Percentiles rank a stretch among this genome's conserved stretches.
Conservation (phyloP, 2,113 vertebrate genomes). For the Thryonomys swinderianus region DNA sequence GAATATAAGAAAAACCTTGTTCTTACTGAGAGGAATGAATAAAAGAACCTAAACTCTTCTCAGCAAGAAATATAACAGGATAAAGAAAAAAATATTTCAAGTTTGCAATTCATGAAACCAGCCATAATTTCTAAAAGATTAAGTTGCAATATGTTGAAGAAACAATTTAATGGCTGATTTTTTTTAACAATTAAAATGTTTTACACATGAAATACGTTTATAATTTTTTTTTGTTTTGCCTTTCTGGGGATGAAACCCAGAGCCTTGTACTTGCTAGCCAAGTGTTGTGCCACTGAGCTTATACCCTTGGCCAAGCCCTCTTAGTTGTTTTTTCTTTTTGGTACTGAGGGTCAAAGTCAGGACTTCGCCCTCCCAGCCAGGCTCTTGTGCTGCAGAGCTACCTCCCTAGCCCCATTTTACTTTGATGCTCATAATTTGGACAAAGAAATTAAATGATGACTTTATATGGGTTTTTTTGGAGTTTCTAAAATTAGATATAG, state of each 20-base stretch:
- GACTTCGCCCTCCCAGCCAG: too few species aligned
- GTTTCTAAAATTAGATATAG: background rate
- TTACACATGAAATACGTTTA: constrained; percentile 29
- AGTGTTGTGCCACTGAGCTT: background rate
- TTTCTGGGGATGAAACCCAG: background rate
- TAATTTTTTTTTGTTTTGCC: background rate
- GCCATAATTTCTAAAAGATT: constrained; percentile 49
- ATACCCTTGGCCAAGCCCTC: background rate
- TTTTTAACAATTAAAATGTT: background rate
- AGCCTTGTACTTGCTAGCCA: background rate
- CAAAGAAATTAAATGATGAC: constrained; percentile 28
- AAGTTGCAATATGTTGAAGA: constrained; percentile 6
- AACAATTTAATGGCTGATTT: constrained; percentile 23
- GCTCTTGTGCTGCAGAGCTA: too few species aligned
- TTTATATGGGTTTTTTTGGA: background rate
- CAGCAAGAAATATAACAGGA: background rate
- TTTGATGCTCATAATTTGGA: constrained; percentile 28
- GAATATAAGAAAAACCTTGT: background rate
- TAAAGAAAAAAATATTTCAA: constrained; percentile 38
- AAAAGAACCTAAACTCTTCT: background rate
- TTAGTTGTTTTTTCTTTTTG: too few species aligned
- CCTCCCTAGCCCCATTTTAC: too few species aligned
- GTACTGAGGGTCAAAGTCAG: too few species aligned
- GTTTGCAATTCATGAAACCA: constrained; percentile 51
- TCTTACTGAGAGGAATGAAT: constrained; percentile 35